Evolutionary conservation across 1,140 invertebrate genomes (phyloP), one percentile per base, ranked within the genome.

Genomic region (Alviniconcha marisindica): DNA sequence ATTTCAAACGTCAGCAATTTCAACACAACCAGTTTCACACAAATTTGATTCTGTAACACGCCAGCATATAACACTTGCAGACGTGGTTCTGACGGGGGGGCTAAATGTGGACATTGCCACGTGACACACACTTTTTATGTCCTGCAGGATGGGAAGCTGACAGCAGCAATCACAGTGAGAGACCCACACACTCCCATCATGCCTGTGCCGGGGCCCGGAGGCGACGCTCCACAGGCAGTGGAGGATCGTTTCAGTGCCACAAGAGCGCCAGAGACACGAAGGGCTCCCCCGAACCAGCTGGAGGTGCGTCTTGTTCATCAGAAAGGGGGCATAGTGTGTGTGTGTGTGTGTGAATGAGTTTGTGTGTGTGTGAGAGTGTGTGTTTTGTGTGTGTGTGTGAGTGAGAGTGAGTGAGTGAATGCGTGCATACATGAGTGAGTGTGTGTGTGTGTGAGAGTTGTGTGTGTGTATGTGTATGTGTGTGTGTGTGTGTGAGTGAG

Each of bases 181-280:
- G 24, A 2, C 2, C 2, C 71, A 12, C 5, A 24, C 60, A 24
- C 12, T 24, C 38, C 38, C 71, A 74, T 42, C 3, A 4, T 1
- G 71, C 38, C 71, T 18, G 21, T 66, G 40, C 78, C 78, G n/a
- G 78, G 78, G 1, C 78, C 78, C 5, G 78, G 38, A 14, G 78
- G 78, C 1, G 78, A 80, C 31, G 38, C 56, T 14, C 40, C 56
- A 5, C n/a, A 33, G 3, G n/a, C 0, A 5, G 38, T 44, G 60
- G 78, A 44, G 21, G 56, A 63, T 2, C 36, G 12, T 18, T 12
- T 44, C 12, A 40, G 42, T 24, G 31, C 31, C 0, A n/a, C 12
- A 21, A 66, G 31, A 71, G 60, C 42, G 76, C 31, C 60, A 74
- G 40, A 60, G 51, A 71, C 2, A 38, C 54, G 15, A 60, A 21